phyloP scores from a whole-genome alignment of 2,888 invertebrate species.

The Drosophila meridiana region DNA sequence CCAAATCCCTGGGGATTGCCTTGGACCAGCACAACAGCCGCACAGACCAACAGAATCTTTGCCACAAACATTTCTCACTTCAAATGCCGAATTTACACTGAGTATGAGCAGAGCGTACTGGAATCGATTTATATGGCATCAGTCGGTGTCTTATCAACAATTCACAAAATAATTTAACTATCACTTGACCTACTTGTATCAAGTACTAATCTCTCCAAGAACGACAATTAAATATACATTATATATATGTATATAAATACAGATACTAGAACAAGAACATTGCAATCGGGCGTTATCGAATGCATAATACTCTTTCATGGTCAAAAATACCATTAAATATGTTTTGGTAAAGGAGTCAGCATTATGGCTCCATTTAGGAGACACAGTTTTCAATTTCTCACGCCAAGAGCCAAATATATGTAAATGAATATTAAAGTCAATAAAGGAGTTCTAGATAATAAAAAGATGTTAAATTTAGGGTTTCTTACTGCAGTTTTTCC shows the following conservation, averaged over 20 bases:
- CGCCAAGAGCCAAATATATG: too few relatives aligned
- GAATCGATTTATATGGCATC: constrained; percentile 7
- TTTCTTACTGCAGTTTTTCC: too few relatives aligned
- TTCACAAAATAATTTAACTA: not conserved
- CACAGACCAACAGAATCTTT: constrained; percentile 40
- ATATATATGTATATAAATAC: not conserved
- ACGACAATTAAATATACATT: not conserved
- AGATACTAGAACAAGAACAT: not conserved
- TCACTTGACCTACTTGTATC: constrained; percentile 5
- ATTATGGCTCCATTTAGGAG: too few relatives aligned
- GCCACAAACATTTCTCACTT: constrained; percentile 20
- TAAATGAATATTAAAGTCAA: too few relatives aligned
- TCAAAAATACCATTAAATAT: too few relatives aligned
- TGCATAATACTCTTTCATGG: not conserved
- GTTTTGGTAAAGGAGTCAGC: too few relatives aligned
- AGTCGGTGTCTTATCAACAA: not conserved
- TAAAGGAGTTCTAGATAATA: too few relatives aligned
- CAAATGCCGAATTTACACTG: not conserved
- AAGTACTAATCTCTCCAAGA: not conserved
- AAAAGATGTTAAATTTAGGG: too few relatives aligned
- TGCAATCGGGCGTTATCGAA: not conserved
- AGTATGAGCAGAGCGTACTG: not conserved
- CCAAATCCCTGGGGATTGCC: constrained; percentile 13
- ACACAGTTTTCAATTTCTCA: too few relatives aligned
- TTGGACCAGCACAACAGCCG: constrained; percentile 34